Evolutionary conservation across 2,888 invertebrate genomes (phyloP), one percentile per base, ranked within the genome.

Genomic region (Calameuta filiformis): DNA sequence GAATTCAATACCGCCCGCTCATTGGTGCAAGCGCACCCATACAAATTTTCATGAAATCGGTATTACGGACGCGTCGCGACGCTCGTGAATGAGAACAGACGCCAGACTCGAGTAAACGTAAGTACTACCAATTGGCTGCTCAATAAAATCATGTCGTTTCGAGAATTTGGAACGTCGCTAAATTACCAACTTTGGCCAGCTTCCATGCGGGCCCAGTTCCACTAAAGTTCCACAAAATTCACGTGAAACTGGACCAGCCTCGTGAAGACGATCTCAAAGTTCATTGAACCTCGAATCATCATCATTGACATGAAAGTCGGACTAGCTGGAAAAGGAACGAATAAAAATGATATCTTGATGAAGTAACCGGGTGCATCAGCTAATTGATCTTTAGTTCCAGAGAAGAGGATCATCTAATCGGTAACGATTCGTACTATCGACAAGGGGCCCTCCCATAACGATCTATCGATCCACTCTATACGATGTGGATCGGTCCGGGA

Each of bases 371-470:
- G 69, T 34, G 37, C 74, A 77, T 68, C 77, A 69, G 76, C 76
- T 82, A 82, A 82, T 82, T 82, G 81, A 82, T 82, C 82, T 76
- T 56, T 71, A 71, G 71, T 71, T 71, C 71, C 71, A 71, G 33
- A 31, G 71, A 34, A 71, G 33, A 23, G 71, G 71, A 34, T 31
- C 71, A 34, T 34, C 71, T 1, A 71, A 34, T 71, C 31, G 71
- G 33, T 71, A 33, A 71, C 71, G 71, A 31, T 34, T 34, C 71
- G 56, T 56, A 56, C 23, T 23, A 56, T 23, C 9, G 9, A 23
- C 23, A 23, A 23, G 23, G 23, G 56, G 23, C 56, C 56, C 56
- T 56, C 23, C 23, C 23, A 56, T 15, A 23, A 23, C 23, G 56
- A 56, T 56, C 56, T 23, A 56, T 23, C 23, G 56, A 56, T 56